A percentile compares a stretch with the other conserved stretches of the same genome.
Conservation (phyloP, 37 sponge, comb jelly and placozoan species). For the Amphimedon queenslandica region DNA sequence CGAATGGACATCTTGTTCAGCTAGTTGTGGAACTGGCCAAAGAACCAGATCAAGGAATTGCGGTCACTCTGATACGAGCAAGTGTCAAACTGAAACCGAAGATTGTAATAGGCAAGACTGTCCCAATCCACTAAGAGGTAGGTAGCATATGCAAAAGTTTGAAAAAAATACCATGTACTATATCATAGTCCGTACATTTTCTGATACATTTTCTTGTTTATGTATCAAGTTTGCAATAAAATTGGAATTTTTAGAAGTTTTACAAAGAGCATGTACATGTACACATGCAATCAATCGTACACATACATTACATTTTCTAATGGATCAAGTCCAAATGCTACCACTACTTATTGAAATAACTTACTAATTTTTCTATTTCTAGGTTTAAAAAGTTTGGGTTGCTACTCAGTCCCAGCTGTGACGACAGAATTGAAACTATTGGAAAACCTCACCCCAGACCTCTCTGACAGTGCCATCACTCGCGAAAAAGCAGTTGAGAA, state of each 20-base stretch:
- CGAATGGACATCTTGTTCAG: constrained; percentile 37
- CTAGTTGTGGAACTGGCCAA: constrained; percentile 34
- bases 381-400: constrained; percentile 26
- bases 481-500: constrained; percentile 39
- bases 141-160: background rate
- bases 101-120: constrained; percentile 51
- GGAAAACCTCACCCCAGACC: constrained; percentile 40
- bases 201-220: no score
- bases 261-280: no score
- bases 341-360: no score
- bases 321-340: no score
- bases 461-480: constrained; percentile 27
- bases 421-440: constrained; percentile 8
- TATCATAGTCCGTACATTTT: no score
- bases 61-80: background rate
- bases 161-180: background rate
- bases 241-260: no score
- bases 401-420: constrained; percentile 26
- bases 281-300: no score
- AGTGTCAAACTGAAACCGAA: constrained; percentile 19
- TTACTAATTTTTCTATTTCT: background rate
- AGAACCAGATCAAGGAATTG: constrained; percentile 34
- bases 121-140: constrained; percentile 23
- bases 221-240: no score
- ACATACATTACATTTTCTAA: no score